Evolutionary conservation across 2,113 vertebrate genomes (phyloP), one percentile per base, ranked within the genome.

Genomic region (Phoxinus phoxinus): DNA sequence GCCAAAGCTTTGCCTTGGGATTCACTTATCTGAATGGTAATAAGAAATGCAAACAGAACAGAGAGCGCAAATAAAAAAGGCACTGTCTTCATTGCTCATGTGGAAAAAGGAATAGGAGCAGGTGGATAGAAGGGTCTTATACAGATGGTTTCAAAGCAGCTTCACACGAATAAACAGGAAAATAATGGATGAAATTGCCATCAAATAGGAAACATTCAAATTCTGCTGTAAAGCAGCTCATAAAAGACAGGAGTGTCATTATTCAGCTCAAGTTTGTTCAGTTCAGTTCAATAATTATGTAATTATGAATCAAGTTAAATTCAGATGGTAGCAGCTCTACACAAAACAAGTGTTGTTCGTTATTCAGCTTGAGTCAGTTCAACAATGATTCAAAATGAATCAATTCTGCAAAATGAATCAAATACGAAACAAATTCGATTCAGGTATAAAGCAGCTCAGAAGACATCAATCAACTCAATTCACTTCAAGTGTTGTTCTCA

Each of bases 61-160:
- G 80, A 83, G 83, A 84, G 86, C 63, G 67, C 83, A 85, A 86
- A 88, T 88, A 88, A 88, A 90, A 82, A 53, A 87, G 46, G 76
- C 83, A 85, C 87, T 82, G 86, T 91, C 85, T 87, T 89, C 87
- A 88, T 86, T 89, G 84, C 81, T 89, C 83, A 89, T 88, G 84
- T 85, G 65, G 82, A 83, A 80, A 88, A 77, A 85, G 56, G 80
- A 83, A 85, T 30, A 80, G 76, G 35, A 51, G 35, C 59, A 83
- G 76, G 58, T 65, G 87, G 35, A n/a, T 81, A 65, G 74, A 80
- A 35, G 25, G 56, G 56, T 78, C 85, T n/a, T n/a, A 17, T 35
- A 1, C 27, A 69, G 27, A 35, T 19, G 15, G 15, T 21, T 21
- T 69, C 30, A 69, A 35, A 69, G 65, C 59, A 63, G 65, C 12